Evolutionary conservation across 2,888 invertebrate genomes (phyloP).

Genomic region (Crepidodera aurea): DNA sequence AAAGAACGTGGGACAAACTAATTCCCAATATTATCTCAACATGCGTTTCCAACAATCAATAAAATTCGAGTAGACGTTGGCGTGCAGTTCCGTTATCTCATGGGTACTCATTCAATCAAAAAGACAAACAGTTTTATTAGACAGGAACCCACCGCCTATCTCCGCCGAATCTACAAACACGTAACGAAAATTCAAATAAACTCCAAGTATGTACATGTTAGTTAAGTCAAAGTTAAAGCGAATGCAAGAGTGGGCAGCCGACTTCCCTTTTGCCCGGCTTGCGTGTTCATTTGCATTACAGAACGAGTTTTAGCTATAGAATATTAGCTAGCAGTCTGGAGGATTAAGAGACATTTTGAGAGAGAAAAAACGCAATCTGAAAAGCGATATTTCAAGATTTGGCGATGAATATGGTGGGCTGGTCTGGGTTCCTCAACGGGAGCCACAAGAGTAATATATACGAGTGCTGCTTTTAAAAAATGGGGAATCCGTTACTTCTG

Average conservation of each 20-base stretch:
- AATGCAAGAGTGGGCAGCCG: constrained; percentile 47
- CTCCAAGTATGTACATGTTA: constrained; percentile 27
- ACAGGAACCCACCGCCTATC: constrained; percentile 19
- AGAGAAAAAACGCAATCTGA: background rate
- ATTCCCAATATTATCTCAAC: no score
- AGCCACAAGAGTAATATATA: no score
- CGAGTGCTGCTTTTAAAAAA: no score
- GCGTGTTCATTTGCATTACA: constrained; percentile 54
- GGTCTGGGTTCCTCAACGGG: no score
- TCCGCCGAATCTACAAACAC: constrained; percentile 29
- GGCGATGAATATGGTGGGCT: no score
- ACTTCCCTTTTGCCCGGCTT: constrained; percentile 50
- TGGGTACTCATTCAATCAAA: background rate
- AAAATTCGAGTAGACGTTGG: constrained; percentile 7
- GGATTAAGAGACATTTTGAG: background rate
- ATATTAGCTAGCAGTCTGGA: background rate
- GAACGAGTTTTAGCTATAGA: constrained; percentile 17
- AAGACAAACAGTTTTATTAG: constrained; percentile 13
- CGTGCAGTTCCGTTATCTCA: constrained; percentile 8
- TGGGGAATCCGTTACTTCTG: no score
- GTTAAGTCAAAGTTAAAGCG: constrained; percentile 18
- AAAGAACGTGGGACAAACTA: no score
- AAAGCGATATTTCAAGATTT: no score
- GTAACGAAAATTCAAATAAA: constrained; percentile 21
- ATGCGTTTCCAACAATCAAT: constrained; percentile 4